phyloP scores from a whole-genome alignment of 2,797 vertebrate species.

The Hemibagrus guttatus region DNA sequence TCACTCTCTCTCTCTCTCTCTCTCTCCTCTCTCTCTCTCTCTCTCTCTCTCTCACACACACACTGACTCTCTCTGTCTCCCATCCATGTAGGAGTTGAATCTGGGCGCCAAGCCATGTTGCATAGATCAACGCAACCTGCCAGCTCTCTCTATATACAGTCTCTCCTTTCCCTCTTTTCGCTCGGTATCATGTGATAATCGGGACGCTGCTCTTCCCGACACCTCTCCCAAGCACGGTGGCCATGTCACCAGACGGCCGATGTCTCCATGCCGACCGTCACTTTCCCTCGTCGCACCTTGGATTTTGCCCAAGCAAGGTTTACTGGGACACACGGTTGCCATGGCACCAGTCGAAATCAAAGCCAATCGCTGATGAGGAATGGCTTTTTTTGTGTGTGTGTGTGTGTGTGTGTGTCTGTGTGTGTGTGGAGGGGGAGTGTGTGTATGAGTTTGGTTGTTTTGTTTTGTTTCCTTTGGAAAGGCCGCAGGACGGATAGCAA shows the following conservation, averaged over 20 bases:
- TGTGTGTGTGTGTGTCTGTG: conserved; percentile 3
- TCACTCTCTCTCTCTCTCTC: conserved; percentile 58
- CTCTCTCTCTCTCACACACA: conserved; percentile 37
- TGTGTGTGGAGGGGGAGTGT: neutral
- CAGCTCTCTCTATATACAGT: conserved; percentile 35
- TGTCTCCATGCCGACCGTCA: conserved; percentile 66
- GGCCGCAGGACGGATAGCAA: neutral
- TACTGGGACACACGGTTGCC: conserved; percentile 76
- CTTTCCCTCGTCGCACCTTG: conserved; percentile 74
- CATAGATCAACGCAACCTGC: conserved; percentile 72
- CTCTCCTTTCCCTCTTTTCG: conserved; percentile 13
- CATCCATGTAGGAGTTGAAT: conserved; percentile 71
- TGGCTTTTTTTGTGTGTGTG: conserved; percentile 53
- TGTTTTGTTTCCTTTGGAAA: neutral
- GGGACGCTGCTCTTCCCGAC: conserved; percentile 12
- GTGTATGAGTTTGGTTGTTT: no score
- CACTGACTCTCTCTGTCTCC: conserved; percentile 51
- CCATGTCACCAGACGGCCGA: conserved; percentile 58
- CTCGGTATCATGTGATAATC: conserved; percentile 21
- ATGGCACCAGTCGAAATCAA: conserved; percentile 78
- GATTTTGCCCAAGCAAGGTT: conserved; percentile 76
- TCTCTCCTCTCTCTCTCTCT: conserved; percentile 59
- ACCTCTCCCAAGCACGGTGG: conserved; percentile 58
- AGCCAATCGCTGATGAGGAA: conserved; percentile 72
- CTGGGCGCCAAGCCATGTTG: conserved; percentile 76